These are phyloP conservation scores for Biston stratarius DNA, from an alignment of 2,888 invertebrate species.

Conservation along the genomic window DNA sequence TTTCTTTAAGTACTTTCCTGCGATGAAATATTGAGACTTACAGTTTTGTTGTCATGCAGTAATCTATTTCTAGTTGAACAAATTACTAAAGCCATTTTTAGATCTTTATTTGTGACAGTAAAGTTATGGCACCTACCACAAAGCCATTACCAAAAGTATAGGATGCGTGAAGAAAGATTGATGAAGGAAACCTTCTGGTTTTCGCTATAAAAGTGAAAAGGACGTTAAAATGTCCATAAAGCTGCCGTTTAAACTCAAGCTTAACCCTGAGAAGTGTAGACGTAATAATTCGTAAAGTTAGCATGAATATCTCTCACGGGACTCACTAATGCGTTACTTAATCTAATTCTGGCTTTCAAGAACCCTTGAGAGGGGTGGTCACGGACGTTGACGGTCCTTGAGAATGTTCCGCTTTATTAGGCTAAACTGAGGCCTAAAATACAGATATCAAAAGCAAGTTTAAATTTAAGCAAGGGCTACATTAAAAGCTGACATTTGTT, in stretches of 20 bases:
- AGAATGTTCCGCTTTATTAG: constrained; percentile 11
- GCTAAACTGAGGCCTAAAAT: constrained; percentile 4
- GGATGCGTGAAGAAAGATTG: neutral
- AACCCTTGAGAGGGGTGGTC: constrained; percentile 9
- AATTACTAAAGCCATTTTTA: no score
- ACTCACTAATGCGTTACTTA: constrained; percentile 41
- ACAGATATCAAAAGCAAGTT: constrained; percentile 4
- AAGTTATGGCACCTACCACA: constrained; percentile 4
- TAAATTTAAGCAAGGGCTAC: neutral
- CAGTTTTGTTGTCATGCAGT: no score
- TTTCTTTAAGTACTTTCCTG: no score
- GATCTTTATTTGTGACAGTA: neutral
- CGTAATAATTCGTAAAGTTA: constrained; percentile 51
- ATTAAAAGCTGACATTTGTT: neutral
- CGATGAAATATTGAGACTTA: no score
- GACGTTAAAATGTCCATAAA: constrained; percentile 48
- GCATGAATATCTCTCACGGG: constrained; percentile 40
- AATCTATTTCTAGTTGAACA: no score
- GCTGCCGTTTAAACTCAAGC: constrained; percentile 34
- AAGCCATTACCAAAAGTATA: constrained; percentile 6
- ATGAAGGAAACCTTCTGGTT: neutral
- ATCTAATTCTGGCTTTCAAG: constrained; percentile 41
- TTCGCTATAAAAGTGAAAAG: constrained; percentile 38
- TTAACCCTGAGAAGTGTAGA: constrained; percentile 25
- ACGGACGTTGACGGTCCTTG: constrained; percentile 3